A percentile compares a stretch with the other conserved stretches of the same genome.
Conservation (phyloP, 2,888 invertebrate species). For the Actias luna region DNA sequence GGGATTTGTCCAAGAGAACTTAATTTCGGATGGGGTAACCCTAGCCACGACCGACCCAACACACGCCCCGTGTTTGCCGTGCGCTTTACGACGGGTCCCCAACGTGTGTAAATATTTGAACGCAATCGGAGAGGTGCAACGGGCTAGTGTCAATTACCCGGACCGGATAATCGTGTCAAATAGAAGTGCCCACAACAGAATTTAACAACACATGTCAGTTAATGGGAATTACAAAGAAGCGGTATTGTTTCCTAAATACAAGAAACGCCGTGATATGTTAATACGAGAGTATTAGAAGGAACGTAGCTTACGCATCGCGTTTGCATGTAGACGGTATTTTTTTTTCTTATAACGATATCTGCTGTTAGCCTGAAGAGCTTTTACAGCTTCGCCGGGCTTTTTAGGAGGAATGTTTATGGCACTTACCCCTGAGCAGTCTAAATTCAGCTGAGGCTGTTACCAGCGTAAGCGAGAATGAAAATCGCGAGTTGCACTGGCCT, state of each 20-base stretch:
- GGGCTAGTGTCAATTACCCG: conserved; percentile 63
- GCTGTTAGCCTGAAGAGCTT: no score
- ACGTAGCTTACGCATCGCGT: conserved; percentile 24
- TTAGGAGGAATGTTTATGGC: no score
- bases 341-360: no score
- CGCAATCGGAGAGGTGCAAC: conserved; percentile 73
- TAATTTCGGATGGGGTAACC: no score
- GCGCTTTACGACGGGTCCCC: conserved; percentile 61
- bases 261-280: conserved; percentile 45
- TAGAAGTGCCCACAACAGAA: conserved; percentile 34
- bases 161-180: conserved; percentile 42
- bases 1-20: no score
- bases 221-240: conserved; percentile 48
- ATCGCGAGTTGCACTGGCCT: no score
- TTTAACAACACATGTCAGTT: conserved; percentile 15
- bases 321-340: conserved; percentile 25
- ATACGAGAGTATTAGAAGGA: conserved; percentile 52
- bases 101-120: conserved; percentile 66
- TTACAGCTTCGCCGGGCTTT: no score
- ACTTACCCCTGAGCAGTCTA: no score
- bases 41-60: no score
- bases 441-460: no score
- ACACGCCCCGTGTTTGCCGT: conserved; percentile 50
- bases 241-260: conserved; percentile 39
- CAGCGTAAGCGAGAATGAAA: no score